phyloP scores from a whole-genome alignment of 2,113 vertebrate species.

The Crypturellus undulatus region DNA sequence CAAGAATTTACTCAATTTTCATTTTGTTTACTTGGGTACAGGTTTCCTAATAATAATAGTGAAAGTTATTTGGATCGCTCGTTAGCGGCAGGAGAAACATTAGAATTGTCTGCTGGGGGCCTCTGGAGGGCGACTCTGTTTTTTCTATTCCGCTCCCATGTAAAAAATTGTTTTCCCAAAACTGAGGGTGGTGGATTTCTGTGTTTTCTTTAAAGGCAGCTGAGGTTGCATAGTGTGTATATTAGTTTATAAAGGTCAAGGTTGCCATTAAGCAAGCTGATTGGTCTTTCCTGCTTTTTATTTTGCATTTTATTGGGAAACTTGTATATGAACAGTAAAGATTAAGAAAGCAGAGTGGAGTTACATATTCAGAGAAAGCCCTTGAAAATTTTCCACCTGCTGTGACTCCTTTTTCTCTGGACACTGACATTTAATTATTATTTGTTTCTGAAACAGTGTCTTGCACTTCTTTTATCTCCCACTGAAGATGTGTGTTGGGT shows the following conservation, averaged over 20 bases:
- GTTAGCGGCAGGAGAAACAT: background rate
- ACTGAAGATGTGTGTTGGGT: background rate
- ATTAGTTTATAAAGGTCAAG: background rate
- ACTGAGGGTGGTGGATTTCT: background rate
- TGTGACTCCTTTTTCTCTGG: background rate
- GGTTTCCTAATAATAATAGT: background rate
- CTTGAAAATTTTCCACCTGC: background rate
- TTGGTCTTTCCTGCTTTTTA: background rate
- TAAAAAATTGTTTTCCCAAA: background rate
- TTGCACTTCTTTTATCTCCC: background rate
- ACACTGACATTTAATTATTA: background rate
- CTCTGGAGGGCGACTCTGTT: background rate
- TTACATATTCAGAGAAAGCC: background rate
- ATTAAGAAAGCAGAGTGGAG: background rate
- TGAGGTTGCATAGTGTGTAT: background rate
- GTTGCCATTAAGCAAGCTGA: background rate
- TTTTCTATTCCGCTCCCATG: background rate
- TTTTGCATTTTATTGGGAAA: background rate
- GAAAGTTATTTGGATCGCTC: background rate
- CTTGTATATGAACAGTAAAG: background rate
- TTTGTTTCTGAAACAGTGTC: background rate
- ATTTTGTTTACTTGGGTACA: conserved; percentile 3
- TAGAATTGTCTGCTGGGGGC: background rate
- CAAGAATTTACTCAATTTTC: conserved; percentile 32
- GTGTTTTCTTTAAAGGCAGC: background rate